These are phyloP conservation scores for Drosophila sechellia DNA, from an alignment of 1,140 invertebrate genomes.

Conservation along the genomic window DNA sequence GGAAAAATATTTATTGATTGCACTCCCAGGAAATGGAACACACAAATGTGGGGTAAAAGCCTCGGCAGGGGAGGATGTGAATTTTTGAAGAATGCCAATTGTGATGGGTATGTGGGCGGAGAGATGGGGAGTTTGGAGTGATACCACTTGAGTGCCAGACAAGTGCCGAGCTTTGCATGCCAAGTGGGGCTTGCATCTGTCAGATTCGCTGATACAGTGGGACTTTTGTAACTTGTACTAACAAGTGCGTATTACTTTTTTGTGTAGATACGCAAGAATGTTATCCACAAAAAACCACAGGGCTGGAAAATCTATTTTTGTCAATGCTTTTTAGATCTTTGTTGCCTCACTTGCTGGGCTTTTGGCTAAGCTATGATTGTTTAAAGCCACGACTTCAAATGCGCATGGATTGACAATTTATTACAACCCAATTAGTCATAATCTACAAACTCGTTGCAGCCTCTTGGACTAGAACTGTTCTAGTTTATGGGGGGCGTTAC, in stretches of 20 bases:
- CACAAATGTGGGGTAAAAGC: slow-evolving; percentile 6
- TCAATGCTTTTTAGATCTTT: not conserved
- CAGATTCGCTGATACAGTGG: slow-evolving; percentile 35
- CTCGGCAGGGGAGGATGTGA: slow-evolving; percentile 15
- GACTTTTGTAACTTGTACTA: not conserved
- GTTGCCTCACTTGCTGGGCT: too few relatives aligned
- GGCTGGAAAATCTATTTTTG: not conserved
- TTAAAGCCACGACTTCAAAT: too few relatives aligned
- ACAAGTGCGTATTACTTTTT: too few relatives aligned
- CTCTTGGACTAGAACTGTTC: slow-evolving; percentile 1
- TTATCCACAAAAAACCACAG: too few relatives aligned
- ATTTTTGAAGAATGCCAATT: slow-evolving; percentile 55
- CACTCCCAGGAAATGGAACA: slow-evolving; percentile 27
- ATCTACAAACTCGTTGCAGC: slow-evolving; percentile 3
- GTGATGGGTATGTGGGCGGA: slow-evolving; percentile 8
- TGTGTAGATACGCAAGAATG: too few relatives aligned
- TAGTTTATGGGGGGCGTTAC: slow-evolving; percentile 37
- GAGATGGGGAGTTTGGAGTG: slow-evolving; percentile 10
- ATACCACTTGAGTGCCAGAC: slow-evolving; percentile 47
- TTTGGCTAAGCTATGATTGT: too few relatives aligned
- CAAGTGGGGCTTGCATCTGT: slow-evolving; percentile 37
- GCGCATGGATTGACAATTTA: slow-evolving; percentile 29
- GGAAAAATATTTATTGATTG: slow-evolving; percentile 72
- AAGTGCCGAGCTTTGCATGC: slow-evolving; percentile 50
- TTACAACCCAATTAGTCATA: slow-evolving; percentile 67